A percentile compares a stretch with the other conserved stretches of the same genome.
Conservation (phyloP, 2,113 vertebrate genomes). For the Ammospiza nelsoni region DNA sequence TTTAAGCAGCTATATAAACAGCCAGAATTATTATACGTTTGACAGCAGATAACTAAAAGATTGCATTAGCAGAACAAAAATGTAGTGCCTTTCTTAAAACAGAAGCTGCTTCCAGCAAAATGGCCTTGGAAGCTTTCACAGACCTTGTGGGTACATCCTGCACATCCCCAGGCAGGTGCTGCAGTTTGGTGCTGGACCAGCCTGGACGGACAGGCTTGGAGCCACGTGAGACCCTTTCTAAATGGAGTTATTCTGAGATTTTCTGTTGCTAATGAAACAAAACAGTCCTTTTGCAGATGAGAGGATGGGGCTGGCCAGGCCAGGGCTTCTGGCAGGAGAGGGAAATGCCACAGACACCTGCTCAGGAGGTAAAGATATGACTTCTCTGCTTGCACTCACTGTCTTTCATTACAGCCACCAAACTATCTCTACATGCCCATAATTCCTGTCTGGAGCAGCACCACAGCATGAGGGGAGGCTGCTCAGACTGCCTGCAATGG, state of each 20-base stretch:
- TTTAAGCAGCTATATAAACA: slow-evolving; percentile 29
- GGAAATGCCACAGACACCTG: background rate
- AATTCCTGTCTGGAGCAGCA: background rate
- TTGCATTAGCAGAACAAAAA: background rate
- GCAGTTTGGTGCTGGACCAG: background rate
- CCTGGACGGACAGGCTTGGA: background rate
- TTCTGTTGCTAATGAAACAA: background rate
- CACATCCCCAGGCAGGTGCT: background rate
- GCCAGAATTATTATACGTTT: background rate
- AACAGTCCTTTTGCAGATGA: background rate
- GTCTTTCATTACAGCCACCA: background rate
- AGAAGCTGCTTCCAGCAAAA: background rate
- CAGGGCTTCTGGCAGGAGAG: background rate
- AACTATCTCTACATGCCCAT: background rate
- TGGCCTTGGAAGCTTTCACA: background rate
- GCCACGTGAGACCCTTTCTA: background rate
- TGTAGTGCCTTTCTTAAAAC: background rate
- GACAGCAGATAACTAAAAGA: slow-evolving; percentile 9
- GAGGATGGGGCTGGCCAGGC: background rate
- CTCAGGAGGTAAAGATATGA: background rate
- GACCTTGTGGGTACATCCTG: rapidly evolving
- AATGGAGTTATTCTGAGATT: background rate
- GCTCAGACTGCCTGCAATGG: background rate
- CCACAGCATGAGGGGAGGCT: background rate
- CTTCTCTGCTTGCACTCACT: background rate